Conservation (phyloP, 2,797 vertebrate genomes). For the Molothrus aeneus region DNA sequence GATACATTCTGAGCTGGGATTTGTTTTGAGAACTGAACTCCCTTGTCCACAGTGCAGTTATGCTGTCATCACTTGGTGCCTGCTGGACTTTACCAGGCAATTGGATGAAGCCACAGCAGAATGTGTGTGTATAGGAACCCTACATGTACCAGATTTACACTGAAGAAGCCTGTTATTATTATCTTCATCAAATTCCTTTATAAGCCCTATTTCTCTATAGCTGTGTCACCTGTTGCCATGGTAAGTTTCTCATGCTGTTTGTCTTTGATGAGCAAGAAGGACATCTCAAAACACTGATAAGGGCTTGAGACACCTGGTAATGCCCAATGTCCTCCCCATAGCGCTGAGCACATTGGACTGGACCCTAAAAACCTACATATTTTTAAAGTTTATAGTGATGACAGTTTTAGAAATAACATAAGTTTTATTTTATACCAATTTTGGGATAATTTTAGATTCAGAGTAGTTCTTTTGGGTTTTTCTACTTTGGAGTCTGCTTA, state of each 20-base stretch:
- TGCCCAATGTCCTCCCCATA: not conserved
- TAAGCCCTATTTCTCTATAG: not conserved
- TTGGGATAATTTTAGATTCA: not conserved
- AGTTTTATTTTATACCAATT: not conserved
- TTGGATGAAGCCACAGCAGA: not conserved
- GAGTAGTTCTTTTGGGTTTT: not conserved
- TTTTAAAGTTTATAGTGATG: not conserved
- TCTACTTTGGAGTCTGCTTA: not conserved
- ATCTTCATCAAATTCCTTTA: not conserved
- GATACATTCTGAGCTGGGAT: not conserved
- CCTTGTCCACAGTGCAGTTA: rapidly evolving
- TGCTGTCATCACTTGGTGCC: not conserved
- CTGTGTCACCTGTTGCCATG: not conserved
- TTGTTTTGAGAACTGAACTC: not conserved
- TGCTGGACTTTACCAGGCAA: not conserved
- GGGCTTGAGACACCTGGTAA: not conserved
- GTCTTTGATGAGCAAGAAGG: not conserved
- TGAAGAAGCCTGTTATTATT: not conserved
- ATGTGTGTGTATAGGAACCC: not conserved
- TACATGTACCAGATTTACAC: not conserved
- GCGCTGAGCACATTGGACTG: not conserved
- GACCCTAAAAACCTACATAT: not conserved
- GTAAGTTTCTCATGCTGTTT: not conserved
- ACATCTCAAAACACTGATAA: not conserved
- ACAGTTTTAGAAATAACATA: not conserved